phyloP scores from a whole-genome alignment of 2,888 invertebrate species.

The Gnatocerus cornutus region DNA sequence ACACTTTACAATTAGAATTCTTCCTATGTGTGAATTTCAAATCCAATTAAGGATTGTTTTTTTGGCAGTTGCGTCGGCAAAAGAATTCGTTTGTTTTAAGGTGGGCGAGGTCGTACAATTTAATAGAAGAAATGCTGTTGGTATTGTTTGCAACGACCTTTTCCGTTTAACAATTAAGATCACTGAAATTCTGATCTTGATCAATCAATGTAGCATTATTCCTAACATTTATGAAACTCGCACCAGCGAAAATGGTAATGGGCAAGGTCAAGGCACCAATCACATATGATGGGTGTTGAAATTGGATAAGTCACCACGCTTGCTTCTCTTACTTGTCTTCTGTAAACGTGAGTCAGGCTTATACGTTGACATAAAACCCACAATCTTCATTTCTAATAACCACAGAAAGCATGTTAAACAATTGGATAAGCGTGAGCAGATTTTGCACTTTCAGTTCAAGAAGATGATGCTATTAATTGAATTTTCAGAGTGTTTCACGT shows the following conservation, averaged over 20 bases:
- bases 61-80: constrained; percentile 12
- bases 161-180: constrained; percentile 17
- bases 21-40: constrained; percentile 28
- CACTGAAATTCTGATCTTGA: constrained; percentile 29
- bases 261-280: constrained; percentile 18
- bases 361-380: constrained; percentile 20
- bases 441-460: neutral
- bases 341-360: no score
- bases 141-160: constrained; percentile 40
- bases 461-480: constrained; percentile 8
- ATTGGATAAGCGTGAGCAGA: neutral
- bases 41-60: constrained; percentile 25
- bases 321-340: no score
- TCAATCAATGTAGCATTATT: constrained; percentile 23
- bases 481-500: constrained; percentile 8
- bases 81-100: constrained; percentile 26
- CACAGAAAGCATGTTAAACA: constrained; percentile 1
- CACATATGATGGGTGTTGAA: constrained; percentile 1
- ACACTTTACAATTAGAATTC: constrained; percentile 24
- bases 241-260: neutral
- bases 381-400: neutral
- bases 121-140: constrained; percentile 31
- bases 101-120: constrained; percentile 32
- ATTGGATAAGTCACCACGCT: constrained; percentile 5
- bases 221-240: constrained; percentile 31